Evolutionary conservation across 53 echinoderm and acorn worm genomes (phyloP), one percentile per base, ranked within the genome.

Genomic region (Echinarachnius parma): DNA sequence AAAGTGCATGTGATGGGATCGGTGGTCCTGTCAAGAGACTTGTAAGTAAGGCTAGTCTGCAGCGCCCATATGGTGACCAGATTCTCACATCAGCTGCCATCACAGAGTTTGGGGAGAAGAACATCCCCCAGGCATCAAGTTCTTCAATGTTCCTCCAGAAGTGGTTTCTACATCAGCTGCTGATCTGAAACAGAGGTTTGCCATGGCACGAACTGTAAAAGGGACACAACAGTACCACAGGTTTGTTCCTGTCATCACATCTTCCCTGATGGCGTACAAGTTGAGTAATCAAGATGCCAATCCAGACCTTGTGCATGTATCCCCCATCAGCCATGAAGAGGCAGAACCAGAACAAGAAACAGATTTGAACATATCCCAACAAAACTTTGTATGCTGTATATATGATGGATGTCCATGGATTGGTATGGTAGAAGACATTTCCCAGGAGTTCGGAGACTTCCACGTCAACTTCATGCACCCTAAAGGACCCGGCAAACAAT

Each of bases 1-100:
- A 81, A 30, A 86, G 86, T 69, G 68, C 70, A 11, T 84, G 84
- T 72, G 86, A 86, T 66, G 86, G 86, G 3, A 86, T 86, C 19
- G 77, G 81, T 23, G 81, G 86, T 0, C 76, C 86, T 28, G 86
- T 81, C 3, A 81, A 86, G 26, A 24, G 54, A 25, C 77, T 77
- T 14, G 61, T 78, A 10, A 28, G 69, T 5, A 62, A 75, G 35
- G 79, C 75, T 10, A 75, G 85, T 30, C 64, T 78, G 24, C 78
- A 86, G 77, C 61, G 61, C 26, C 60, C 70, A 50, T 67, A 72
- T 28, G 52, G 21, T 36, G 42, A 81, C 34, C 81, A 59, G n/a
- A 81, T 86, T 45, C 46, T 86, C 8, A 77, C 77, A 50, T 9
- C 53, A 3, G 59, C 56, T 19, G 74, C 77, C 29, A 81, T 87